Evolutionary conservation across 1,140 invertebrate genomes (phyloP), one percentile per base, ranked within the genome.

Genomic region (Diorhabda elongata): DNA sequence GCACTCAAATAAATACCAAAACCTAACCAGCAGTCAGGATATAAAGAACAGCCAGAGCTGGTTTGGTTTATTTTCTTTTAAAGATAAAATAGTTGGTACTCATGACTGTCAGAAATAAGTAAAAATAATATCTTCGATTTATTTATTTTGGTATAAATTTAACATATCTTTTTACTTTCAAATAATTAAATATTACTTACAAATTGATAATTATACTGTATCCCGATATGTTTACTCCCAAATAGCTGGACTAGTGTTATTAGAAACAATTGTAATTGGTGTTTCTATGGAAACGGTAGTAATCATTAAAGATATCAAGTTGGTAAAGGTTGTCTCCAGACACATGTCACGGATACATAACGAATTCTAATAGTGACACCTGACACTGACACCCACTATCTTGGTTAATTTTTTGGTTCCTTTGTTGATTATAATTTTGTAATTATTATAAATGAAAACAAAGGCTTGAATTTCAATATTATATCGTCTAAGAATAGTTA

Each of bases 371-470:
- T 26, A n/a, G 47, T n/a, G 47, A 52, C 47, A 52, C 47, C 47
- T 52, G 47, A 52, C 47, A 52, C 47, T 52, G 47, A 52, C 47
- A 52, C 47, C 47, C 47, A 52, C 47, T 8, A 3, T 52, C 6
- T n/a, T 8, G n/a, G 47, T 52, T 52, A 8, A 52, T 52, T 52
- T 52, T 52, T 52, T 52, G 47, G 47, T 52, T 52, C n/a, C 47
- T 52, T 52, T 52, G 47, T 52, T 52, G 47, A 52, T 52, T 8
- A 52, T 52, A 52, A 52, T 8, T 52, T 52, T 52, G 3, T 52
- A 52, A 52, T 52, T n/a, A 3, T 52, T 52, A n/a, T 4, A n/a
- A 52, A 52, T 52, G 43, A 7, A 62, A 62, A 62, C 61, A 60
- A 60, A 52, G n/a, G 47, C 4, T 52, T 4, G 47, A 52, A 52